Evolutionary conservation across 2,888 invertebrate species (phyloP).

Genomic region (Synergus umbraculus): DNA sequence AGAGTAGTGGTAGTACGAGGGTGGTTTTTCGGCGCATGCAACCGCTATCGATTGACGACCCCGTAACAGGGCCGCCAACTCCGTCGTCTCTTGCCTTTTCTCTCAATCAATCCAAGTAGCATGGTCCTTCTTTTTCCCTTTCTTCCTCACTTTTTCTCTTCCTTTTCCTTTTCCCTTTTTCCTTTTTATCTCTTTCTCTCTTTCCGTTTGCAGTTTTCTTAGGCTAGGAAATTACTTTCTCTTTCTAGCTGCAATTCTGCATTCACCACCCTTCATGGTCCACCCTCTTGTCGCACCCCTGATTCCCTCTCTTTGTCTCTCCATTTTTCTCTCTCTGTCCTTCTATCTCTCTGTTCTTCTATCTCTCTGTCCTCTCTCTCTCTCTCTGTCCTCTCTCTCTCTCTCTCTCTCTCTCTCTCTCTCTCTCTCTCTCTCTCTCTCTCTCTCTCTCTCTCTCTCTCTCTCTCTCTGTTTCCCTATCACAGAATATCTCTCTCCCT

Average conservation of each 20-base stretch:
- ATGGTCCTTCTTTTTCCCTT: conserved; percentile 44
- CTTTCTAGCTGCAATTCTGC: conserved; percentile 12
- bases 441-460: conserved; percentile 38
- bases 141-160: conserved; percentile 43
- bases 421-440: conserved; percentile 35
- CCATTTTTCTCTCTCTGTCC: background rate
- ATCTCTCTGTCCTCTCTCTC: conserved; percentile 16
- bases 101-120: conserved; percentile 67
- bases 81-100: conserved; percentile 64
- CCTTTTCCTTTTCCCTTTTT: conserved; percentile 26
- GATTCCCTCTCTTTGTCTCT: conserved; percentile 15
- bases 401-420: conserved; percentile 11
- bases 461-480: conserved; percentile 15
- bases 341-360: conserved; percentile 39
- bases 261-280: conserved; percentile 19
- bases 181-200: conserved; percentile 11
- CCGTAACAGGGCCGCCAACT: conserved; percentile 45
- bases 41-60: conserved; percentile 70
- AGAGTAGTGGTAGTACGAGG: conserved; percentile 49
- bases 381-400: conserved; percentile 39
- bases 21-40: conserved; percentile 67
- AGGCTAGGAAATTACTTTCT: background rate
- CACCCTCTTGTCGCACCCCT: conserved; percentile 36
- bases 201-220: conserved; percentile 38
- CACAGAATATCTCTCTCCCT: conserved; percentile 14